These are phyloP conservation scores for Mus spicilegus DNA, from an alignment of 2,113 vertebrate genomes.

Conservation along the genomic window DNA sequence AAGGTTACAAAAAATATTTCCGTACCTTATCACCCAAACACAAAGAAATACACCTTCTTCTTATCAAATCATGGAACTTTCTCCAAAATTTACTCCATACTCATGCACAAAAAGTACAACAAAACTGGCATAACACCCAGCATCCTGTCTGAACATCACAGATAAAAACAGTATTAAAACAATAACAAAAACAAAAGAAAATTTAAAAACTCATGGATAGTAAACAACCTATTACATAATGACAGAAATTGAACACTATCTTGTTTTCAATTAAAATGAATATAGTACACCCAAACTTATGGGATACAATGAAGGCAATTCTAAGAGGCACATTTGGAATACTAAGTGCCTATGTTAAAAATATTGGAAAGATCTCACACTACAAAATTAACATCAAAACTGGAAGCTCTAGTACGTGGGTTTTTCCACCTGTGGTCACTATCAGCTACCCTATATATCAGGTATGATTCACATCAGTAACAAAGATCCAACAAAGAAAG, in stretches of 20 bases:
- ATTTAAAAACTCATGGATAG: background rate
- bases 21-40: background rate
- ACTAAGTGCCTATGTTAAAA: background rate
- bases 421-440: too few relatives aligned
- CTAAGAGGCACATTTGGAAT: background rate
- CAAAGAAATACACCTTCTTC: background rate
- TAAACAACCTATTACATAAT: too few relatives aligned
- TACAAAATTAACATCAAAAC: background rate
- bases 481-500: background rate
- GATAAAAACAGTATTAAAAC: background rate
- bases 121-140: background rate
- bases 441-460: too few relatives aligned
- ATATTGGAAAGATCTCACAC: background rate
- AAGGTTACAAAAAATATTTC: background rate
- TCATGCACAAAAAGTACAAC: background rate
- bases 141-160: background rate
- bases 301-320: background rate
- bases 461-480: too few relatives aligned
- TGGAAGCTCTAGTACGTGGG: background rate
- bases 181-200: background rate
- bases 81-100: background rate
- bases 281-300: background rate
- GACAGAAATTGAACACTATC: background rate
- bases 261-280: background rate
- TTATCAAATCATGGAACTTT: background rate